Evolutionary conservation across 2,888 invertebrate species (phyloP).

Genomic region (Salticus scenicus): DNA sequence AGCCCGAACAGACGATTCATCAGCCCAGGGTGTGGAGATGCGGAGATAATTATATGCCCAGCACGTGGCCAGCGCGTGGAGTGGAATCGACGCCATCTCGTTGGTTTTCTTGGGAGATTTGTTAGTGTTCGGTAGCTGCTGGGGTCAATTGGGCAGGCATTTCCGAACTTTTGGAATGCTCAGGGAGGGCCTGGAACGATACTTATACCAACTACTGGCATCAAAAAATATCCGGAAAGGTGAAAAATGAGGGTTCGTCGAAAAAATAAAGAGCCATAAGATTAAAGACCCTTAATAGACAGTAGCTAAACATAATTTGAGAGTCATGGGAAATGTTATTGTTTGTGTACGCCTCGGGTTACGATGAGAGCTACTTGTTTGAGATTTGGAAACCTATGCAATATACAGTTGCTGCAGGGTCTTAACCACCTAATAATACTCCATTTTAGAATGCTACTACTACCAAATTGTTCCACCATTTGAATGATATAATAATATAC

Average conservation of each 20-base stretch:
- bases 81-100: background rate
- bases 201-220: background rate
- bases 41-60: constrained; percentile 57
- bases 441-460: no score
- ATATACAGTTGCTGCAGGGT: no score
- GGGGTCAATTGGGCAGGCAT: constrained; percentile 13
- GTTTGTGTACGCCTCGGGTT: background rate
- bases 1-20: constrained; percentile 43
- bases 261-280: background rate
- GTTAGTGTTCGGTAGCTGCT: background rate
- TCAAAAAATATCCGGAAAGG: background rate
- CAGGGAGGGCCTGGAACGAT: background rate
- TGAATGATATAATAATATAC: no score
- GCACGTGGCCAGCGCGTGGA: constrained; percentile 62
- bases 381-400: background rate
- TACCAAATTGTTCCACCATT: no score
- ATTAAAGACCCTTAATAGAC: constrained; percentile 3
- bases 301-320: background rate
- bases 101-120: background rate
- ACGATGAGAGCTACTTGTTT: background rate
- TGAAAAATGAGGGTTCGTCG: background rate
- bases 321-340: background rate
- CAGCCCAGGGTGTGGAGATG: constrained; percentile 57
- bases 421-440: no score
- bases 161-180: background rate